Evolutionary conservation across 2,113 vertebrate species (phyloP).

Genomic region (Hemicordylus capensis): DNA sequence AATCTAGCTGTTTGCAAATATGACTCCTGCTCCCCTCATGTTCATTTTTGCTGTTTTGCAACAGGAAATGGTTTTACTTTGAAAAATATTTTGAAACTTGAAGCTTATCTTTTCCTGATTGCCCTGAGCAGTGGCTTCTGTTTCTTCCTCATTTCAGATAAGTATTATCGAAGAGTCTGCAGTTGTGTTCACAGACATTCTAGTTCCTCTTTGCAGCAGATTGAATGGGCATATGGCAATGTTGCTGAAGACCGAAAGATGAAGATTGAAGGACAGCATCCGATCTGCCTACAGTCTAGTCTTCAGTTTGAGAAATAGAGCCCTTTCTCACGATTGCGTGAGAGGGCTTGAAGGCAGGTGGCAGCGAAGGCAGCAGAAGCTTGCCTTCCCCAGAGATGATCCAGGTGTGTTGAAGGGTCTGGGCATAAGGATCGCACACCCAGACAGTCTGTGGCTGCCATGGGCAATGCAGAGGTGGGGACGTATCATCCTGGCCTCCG

Average conservation of each 20-base stretch:
- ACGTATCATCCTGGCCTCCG: no score
- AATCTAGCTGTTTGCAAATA: background rate
- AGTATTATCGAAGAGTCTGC: background rate
- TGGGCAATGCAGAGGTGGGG: no score
- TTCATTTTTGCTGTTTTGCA: background rate
- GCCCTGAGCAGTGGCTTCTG: background rate
- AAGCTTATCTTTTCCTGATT: background rate
- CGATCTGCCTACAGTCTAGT: background rate
- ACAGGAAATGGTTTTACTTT: background rate
- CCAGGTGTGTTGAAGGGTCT: no score
- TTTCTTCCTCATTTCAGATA: background rate
- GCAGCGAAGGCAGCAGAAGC: no score
- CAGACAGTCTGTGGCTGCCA: no score
- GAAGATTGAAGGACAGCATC: background rate
- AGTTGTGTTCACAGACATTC: background rate
- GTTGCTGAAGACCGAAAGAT: background rate
- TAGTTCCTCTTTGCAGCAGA: background rate
- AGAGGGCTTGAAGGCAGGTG: no score
- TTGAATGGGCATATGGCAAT: background rate
- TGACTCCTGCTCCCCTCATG: background rate
- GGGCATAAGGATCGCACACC: no score
- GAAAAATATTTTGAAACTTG: background rate
- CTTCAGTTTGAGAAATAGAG: background rate
- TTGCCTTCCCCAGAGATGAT: no score
- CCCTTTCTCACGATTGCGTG: no score